Conservation (phyloP, 1,140 invertebrate species). For the Pseudoatta argentina region DNA sequence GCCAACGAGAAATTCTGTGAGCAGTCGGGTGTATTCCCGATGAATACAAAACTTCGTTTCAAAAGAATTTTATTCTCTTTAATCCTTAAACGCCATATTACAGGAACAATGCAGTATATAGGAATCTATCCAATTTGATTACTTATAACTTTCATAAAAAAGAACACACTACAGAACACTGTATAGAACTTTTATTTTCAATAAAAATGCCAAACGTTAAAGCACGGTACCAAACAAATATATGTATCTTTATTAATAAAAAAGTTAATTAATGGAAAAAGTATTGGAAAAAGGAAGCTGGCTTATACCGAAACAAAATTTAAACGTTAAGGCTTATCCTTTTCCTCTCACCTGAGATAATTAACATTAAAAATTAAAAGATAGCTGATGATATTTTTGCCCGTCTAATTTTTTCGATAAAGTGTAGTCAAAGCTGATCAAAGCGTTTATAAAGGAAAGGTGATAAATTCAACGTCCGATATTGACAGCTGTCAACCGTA, state of each 20-base stretch:
- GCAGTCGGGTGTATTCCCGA: neutral
- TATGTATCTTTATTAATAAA: too few species aligned
- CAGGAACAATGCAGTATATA: too few species aligned
- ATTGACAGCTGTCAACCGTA: slow-evolving; percentile 28
- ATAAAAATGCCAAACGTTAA: too few species aligned
- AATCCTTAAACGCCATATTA: neutral
- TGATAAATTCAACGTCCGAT: neutral
- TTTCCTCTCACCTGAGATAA: neutral
- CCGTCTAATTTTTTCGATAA: neutral
- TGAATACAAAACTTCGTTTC: neutral
- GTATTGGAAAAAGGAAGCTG: too few species aligned
- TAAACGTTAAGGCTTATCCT: neutral
- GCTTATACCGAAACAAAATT: too few species aligned
- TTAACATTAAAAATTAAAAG: slow-evolving; percentile 30
- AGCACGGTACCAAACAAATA: too few species aligned
- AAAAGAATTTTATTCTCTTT: neutral
- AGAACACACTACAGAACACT: too few species aligned
- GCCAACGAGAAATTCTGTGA: neutral
- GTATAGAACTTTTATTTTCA: too few species aligned
- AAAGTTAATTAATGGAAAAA: too few species aligned
- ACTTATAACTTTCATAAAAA: too few species aligned
- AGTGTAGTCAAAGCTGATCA: neutral
- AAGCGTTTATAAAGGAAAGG: slow-evolving; percentile 3
- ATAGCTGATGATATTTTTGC: neutral
- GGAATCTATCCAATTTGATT: too few species aligned